Conservation (phyloP, 2,888 invertebrate species). For the Capitulum mitella region DNA sequence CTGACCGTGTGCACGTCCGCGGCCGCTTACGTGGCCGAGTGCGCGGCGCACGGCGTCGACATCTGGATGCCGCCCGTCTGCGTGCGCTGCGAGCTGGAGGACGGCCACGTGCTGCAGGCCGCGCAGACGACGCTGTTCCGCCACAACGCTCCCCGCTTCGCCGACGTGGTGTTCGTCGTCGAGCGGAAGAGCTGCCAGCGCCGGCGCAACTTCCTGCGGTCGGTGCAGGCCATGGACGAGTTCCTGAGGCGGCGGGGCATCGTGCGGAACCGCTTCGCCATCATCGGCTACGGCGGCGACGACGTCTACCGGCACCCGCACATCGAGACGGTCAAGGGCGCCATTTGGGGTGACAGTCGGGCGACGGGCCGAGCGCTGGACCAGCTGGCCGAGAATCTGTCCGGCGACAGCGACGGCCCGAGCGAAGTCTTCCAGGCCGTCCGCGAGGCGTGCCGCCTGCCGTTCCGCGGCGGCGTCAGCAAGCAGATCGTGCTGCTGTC, state of each 20-base stretch:
- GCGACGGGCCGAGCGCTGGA: background rate
- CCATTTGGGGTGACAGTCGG: background rate
- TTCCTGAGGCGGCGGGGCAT: background rate
- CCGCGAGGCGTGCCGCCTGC: constrained; percentile 40
- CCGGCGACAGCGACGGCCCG: background rate
- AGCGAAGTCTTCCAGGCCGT: constrained; percentile 39
- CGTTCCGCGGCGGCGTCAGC: constrained; percentile 46
- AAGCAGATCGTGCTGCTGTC: constrained; percentile 47
- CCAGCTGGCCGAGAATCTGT: background rate
- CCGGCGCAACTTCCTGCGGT: background rate
- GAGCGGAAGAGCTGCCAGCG: background rate
- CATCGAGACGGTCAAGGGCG: background rate
- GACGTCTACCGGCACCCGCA: background rate
- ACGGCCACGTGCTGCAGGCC: constrained; percentile 39
- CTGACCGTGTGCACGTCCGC: constrained; percentile 57
- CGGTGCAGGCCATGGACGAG: background rate
- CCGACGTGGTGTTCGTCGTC: background rate
- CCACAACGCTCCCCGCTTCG: background rate
- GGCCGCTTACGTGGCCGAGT: constrained; percentile 60
- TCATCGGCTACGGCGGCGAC: background rate
- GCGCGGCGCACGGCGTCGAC: constrained; percentile 53
- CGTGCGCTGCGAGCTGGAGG: constrained; percentile 41
- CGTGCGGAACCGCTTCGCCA: background rate
- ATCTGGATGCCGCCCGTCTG: constrained; percentile 59
- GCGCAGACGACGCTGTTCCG: constrained; percentile 39